phyloP scores from a whole-genome alignment of 2,888 invertebrate species.

The Endotricha flammealis region DNA sequence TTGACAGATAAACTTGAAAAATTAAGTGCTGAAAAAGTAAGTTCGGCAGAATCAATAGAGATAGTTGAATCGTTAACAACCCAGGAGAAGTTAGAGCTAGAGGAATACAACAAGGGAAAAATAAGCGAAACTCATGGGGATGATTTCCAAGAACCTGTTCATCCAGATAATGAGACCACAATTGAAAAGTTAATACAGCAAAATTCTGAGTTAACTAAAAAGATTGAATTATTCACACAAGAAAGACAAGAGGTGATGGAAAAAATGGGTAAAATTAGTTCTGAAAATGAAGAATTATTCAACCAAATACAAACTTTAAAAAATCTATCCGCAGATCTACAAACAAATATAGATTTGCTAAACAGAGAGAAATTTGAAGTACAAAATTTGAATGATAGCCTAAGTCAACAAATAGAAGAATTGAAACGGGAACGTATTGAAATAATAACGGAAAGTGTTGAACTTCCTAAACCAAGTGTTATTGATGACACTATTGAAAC shows the following conservation, averaged over 20 bases:
- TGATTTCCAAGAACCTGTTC: conserved; percentile 27
- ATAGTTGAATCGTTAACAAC: conserved; percentile 84
- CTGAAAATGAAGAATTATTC: conserved; percentile 78
- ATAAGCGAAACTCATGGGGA: conserved; percentile 21
- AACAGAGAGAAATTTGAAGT: conserved; percentile 64
- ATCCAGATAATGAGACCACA: conserved; percentile 67
- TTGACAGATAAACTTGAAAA: conserved; percentile 85
- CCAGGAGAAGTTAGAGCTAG: conserved; percentile 83
- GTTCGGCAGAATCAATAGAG: conserved; percentile 86
- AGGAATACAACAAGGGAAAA: conserved; percentile 80
- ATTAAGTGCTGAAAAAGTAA: conserved; percentile 83
- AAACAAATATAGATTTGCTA: conserved; percentile 58
- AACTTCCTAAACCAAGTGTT: conserved; percentile 45
- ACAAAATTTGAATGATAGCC: conserved; percentile 45
- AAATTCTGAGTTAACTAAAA: conserved; percentile 81
- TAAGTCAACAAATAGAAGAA: conserved; percentile 62
- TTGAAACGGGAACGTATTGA: conserved; percentile 63
- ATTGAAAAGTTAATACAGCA: conserved; percentile 80
- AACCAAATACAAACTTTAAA: conserved; percentile 70
- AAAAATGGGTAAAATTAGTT: conserved; percentile 80
- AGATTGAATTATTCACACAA: conserved; percentile 82
- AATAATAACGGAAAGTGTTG: conserved; percentile 61
- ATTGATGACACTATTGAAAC: conserved; percentile 49
- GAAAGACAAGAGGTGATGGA: conserved; percentile 84
- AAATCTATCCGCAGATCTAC: conserved; percentile 67